These are phyloP conservation scores for Chelmon rostratus DNA, from an alignment of 2,797 vertebrate species.

Conservation along the genomic window DNA sequence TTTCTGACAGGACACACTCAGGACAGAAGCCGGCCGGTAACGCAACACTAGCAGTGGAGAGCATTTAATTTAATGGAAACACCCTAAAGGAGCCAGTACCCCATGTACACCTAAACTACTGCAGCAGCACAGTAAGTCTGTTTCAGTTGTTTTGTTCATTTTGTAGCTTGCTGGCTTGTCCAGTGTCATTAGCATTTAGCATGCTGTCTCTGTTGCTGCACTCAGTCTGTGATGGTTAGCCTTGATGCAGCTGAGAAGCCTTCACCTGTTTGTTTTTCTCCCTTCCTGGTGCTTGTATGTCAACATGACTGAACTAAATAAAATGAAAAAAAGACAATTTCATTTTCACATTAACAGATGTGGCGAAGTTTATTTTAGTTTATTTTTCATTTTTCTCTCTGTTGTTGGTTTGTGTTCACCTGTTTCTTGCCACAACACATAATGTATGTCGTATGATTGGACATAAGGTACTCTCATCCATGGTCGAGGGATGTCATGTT, in stretches of 20 bases:
- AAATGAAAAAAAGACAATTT: too few species aligned
- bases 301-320: neutral
- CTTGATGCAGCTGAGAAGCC: constrained; percentile 2
- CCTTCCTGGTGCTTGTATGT: neutral
- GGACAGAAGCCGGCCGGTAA: constrained; percentile 66
- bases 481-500: neutral
- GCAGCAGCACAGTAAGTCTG: constrained; percentile 61
- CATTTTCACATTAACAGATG: neutral
- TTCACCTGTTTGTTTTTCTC: constrained; percentile 9
- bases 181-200: constrained; percentile 69
- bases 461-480: neutral
- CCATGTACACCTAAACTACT: constrained; percentile 20
- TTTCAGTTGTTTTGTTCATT: constrained; percentile 1
- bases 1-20: constrained; percentile 64
- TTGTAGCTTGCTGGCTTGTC: neutral
- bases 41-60: constrained; percentile 49
- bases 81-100: constrained; percentile 24
- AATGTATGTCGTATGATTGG: neutral
- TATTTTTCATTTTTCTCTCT: neutral
- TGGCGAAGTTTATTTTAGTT: neutral
- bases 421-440: constrained; percentile 2
- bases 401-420: neutral
- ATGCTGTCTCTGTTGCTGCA: constrained; percentile 32
- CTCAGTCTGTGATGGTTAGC: constrained; percentile 21
- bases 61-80: constrained; percentile 46